Evolutionary conservation across 1,140 invertebrate species (phyloP).

Genomic region (Amphibalanus amphitrite): DNA sequence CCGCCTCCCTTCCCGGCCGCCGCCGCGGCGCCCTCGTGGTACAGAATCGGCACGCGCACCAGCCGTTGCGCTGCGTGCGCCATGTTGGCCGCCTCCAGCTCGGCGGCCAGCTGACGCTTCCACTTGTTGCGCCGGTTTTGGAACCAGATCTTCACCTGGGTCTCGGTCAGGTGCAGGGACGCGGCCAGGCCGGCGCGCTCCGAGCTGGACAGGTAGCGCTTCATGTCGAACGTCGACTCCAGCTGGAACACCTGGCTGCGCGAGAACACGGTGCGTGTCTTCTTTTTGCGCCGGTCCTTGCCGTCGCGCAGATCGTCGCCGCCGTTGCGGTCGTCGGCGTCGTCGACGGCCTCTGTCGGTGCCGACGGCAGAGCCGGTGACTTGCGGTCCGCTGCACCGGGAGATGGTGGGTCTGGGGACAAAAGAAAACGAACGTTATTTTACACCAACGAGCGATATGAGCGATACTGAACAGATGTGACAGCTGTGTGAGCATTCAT

Average conservation of each 20-base stretch:
- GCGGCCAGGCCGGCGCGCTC: slow-evolving; percentile 86
- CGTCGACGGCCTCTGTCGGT: slow-evolving; percentile 19
- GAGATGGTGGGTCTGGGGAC: slow-evolving; percentile 16
- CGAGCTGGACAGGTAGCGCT: slow-evolving; percentile 87
- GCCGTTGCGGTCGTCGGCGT: slow-evolving; percentile 30
- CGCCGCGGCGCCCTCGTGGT: slow-evolving; percentile 70
- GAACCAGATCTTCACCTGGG: slow-evolving; percentile 82
- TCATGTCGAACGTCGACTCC: slow-evolving; percentile 95
- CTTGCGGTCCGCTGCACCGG: slow-evolving; percentile 17
- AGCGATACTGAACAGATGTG: too few relatives aligned
- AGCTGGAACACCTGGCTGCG: slow-evolving; percentile 80
- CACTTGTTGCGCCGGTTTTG: slow-evolving; percentile 92
- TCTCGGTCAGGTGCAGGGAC: slow-evolving; percentile 85
- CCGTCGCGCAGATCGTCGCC: slow-evolving; percentile 22
- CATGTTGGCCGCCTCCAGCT: slow-evolving; percentile 91
- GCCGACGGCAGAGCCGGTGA: slow-evolving; percentile 19
- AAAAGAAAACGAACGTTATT: too few relatives aligned
- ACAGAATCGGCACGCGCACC: slow-evolving; percentile 83
- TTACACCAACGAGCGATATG: too few relatives aligned
- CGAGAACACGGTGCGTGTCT: slow-evolving; percentile 94
- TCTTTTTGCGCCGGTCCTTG: slow-evolving; percentile 80
- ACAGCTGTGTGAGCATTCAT: too few relatives aligned
- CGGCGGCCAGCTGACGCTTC: slow-evolving; percentile 90
- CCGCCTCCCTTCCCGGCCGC: not conserved
- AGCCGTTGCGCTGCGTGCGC: slow-evolving; percentile 81